Evolutionary conservation across 1,140 invertebrate genomes (phyloP).

Genomic region (Drosophila orosa): DNA sequence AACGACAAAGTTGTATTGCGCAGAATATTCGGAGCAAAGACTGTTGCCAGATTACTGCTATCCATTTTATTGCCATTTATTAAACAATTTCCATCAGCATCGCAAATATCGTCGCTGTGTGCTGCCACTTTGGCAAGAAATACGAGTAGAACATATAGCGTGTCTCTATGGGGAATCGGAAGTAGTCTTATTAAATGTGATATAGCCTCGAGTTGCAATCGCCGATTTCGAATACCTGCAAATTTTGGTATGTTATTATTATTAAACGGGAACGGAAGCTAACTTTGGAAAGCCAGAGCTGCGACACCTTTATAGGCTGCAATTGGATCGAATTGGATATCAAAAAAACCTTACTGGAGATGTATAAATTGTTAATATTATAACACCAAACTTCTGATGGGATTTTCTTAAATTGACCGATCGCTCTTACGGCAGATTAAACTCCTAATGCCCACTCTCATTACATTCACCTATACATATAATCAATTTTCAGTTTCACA

Average conservation of each 20-base stretch:
- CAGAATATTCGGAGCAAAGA: constrained; percentile 97
- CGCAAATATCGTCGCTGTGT: constrained; percentile 74
- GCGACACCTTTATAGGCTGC: not conserved
- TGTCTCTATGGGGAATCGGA: constrained; percentile 94
- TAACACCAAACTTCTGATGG: not conserved
- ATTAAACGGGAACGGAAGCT: not conserved
- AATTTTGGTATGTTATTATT: not conserved
- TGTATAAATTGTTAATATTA: not conserved
- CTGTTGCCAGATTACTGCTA: constrained; percentile 94
- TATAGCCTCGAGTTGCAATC: constrained; percentile 92
- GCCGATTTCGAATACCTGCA: constrained; percentile 91
- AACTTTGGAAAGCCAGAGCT: not conserved
- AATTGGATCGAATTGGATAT: not conserved
- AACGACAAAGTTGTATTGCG: constrained; percentile 88
- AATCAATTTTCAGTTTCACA: no score
- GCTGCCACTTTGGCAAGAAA: constrained; percentile 92
- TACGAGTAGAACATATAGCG: constrained; percentile 91
- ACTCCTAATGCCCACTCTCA: no score
- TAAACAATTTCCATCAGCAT: constrained; percentile 48
- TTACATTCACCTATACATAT: no score
- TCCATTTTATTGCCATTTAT: constrained; percentile 95
- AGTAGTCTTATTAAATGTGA: constrained; percentile 93
- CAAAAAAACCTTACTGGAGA: not conserved
- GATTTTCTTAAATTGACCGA: not conserved
- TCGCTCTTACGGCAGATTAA: no score